Conservation (phyloP, 2,797 vertebrate genomes). For the Limnodromus scolopaceus region DNA sequence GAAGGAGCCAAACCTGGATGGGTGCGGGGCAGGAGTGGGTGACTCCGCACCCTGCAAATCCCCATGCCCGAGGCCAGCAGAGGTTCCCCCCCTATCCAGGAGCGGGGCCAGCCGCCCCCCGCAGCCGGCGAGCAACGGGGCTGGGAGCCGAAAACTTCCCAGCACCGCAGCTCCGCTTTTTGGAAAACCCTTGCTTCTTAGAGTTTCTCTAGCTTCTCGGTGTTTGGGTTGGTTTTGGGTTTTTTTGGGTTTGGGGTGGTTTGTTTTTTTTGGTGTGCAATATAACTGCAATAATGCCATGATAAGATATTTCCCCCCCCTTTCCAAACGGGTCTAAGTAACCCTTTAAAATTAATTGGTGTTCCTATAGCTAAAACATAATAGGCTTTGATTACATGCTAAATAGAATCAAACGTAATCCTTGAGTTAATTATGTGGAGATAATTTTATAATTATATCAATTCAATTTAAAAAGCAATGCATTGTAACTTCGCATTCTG, state of each 20-base stretch:
- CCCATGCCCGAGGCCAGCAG: neutral
- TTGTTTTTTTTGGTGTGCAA: neutral
- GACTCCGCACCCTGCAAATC: neutral
- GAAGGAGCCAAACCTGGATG: neutral
- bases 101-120: neutral
- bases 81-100: neutral
- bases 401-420: conserved; percentile 84
- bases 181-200: neutral
- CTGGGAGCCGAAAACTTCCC: neutral
- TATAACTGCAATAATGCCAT: neutral
- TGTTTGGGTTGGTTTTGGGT: neutral
- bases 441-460: conserved; percentile 87
- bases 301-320: neutral
- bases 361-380: conserved; percentile 84
- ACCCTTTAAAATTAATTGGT: conserved; percentile 81
- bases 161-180: neutral
- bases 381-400: conserved; percentile 84
- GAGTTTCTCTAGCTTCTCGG: neutral
- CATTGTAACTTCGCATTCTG: conserved; percentile 73
- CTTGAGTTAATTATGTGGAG: conserved; percentile 84
- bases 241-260: neutral
- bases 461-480: conserved; percentile 79
- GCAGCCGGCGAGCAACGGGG: neutral
- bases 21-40: neutral
- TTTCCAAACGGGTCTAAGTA: conserved; percentile 71